Percentiles rank a stretch among this genome's conserved stretches.
These are phyloP conservation scores for Eospalax fontanierii DNA, from an alignment of 2,797 vertebrate genomes.

Conservation along the genomic window DNA sequence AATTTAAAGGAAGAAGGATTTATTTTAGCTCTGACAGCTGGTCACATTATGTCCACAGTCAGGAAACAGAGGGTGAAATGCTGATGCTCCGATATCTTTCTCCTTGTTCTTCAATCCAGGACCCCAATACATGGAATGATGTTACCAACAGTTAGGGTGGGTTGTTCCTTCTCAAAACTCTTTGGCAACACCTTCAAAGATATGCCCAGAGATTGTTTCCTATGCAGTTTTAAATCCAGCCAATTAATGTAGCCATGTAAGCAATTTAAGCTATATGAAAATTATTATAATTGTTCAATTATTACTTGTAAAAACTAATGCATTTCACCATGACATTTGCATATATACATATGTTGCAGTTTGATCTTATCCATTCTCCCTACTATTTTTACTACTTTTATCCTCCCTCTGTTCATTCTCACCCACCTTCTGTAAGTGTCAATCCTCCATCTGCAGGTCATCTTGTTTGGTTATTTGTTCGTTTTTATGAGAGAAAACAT, in stretches of 20 bases:
- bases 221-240: background rate
- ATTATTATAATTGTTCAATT: background rate
- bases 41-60: background rate
- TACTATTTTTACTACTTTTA: background rate
- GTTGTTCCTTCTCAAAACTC: too few relatives aligned
- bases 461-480: background rate
- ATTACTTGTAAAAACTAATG: background rate
- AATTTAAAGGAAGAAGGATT: background rate
- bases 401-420: background rate
- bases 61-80: background rate
- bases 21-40: background rate
- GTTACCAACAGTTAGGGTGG: too few relatives aligned
- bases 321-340: background rate
- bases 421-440: background rate
- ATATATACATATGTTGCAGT: background rate
- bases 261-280: constrained; percentile 27
- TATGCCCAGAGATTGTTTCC: background rate
- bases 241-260: background rate
- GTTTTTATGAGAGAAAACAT: background rate
- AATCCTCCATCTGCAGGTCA: background rate
- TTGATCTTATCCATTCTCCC: background rate
- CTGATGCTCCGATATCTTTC: background rate
- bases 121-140: background rate
- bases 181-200: background rate
- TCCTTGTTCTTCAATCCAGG: background rate